These are phyloP conservation scores for Busseola fusca DNA, from an alignment of 2,888 invertebrate species.

Conservation along the genomic window DNA sequence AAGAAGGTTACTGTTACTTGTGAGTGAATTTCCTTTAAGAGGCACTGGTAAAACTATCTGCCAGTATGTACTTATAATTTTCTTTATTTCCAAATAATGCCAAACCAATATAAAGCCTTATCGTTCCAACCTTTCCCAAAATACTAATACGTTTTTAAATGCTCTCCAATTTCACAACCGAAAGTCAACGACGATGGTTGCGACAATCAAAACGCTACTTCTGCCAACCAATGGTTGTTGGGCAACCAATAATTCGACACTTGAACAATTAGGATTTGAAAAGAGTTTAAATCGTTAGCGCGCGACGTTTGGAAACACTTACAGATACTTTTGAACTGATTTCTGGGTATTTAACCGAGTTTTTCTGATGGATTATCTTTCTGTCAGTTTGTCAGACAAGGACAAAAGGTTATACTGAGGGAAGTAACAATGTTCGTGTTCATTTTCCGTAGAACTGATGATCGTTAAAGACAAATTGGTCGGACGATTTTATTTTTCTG, in stretches of 20 bases:
- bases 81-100: not conserved
- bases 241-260: constrained; percentile 71
- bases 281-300: constrained; percentile 69
- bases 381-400: constrained; percentile 3
- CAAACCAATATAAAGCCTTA: not conserved
- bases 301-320: constrained; percentile 61
- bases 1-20: not conserved
- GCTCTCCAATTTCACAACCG: constrained; percentile 63
- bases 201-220: constrained; percentile 55
- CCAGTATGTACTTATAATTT: too few species aligned
- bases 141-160: constrained; percentile 69
- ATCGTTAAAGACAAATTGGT: constrained; percentile 2
- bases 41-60: too few species aligned
- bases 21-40: not conserved
- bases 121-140: constrained; percentile 11
- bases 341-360: constrained; percentile 41
- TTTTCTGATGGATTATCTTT: constrained; percentile 29
- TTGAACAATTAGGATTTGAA: constrained; percentile 71
- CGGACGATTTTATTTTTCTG: not conserved
- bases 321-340: constrained; percentile 44
- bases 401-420: constrained; percentile 4
- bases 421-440: constrained; percentile 1
- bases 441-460: constrained; percentile 12
- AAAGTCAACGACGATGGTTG: constrained; percentile 63
- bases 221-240: constrained; percentile 62